phyloP scores from a whole-genome alignment of 2,888 invertebrate species.

The Apotomis turbidana region DNA sequence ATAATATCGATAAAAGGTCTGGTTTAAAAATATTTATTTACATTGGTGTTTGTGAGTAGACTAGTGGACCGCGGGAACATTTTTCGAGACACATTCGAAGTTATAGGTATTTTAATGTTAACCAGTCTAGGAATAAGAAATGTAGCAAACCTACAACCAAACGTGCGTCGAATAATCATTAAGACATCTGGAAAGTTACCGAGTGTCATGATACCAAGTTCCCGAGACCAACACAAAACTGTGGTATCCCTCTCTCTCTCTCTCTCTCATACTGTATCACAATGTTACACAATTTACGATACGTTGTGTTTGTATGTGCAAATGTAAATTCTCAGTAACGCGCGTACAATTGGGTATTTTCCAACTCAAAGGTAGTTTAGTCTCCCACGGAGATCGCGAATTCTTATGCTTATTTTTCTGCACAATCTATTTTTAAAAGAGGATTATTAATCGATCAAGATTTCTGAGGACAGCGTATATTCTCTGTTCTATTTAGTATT shows the following conservation, averaged over 20 bases:
- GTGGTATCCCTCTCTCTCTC: neutral
- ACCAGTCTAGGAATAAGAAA: too few relatives aligned
- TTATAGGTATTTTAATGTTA: too few relatives aligned
- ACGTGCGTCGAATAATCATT: neutral
- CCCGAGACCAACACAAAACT: neutral
- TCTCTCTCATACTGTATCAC: neutral
- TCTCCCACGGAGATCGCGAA: neutral
- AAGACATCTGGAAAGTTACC: neutral
- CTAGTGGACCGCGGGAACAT: too few relatives aligned
- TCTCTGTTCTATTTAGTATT: too few relatives aligned
- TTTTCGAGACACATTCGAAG: too few relatives aligned
- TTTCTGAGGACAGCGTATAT: too few relatives aligned
- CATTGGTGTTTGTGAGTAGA: too few relatives aligned
- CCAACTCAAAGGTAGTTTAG: conserved; percentile 7
- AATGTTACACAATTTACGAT: neutral
- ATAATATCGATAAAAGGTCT: too few relatives aligned
- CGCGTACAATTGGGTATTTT: conserved; percentile 29
- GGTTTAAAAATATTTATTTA: too few relatives aligned
- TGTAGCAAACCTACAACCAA: too few relatives aligned
- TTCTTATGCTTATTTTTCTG: neutral
- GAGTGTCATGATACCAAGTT: neutral
- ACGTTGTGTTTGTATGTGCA: neutral
- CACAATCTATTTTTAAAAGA: conserved; percentile 13
- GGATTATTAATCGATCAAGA: neutral
- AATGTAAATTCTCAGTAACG: conserved; percentile 7